Percentiles rank a stretch among this genome's conserved stretches.
These are phyloP conservation scores for Manacus vitellinus DNA, from an alignment of 2,113 vertebrate species.

Conservation along the genomic window DNA sequence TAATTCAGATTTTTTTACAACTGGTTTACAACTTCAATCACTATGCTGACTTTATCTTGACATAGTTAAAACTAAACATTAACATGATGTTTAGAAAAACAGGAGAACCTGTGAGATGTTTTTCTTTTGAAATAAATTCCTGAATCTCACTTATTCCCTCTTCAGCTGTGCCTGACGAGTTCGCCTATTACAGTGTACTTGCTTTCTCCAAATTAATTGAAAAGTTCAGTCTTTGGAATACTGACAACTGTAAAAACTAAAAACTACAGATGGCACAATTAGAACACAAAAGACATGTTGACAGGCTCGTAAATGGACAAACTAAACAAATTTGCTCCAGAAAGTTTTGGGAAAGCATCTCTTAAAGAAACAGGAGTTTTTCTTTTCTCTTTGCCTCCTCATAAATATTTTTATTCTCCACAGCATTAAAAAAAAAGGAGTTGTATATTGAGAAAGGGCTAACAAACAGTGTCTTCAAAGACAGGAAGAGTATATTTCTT, in stretches of 20 bases:
- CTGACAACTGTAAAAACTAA: neutral
- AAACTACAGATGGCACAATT: constrained; percentile 10
- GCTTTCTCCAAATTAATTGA: neutral
- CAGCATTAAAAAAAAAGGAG: neutral
- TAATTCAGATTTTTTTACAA: neutral
- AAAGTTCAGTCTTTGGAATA: neutral
- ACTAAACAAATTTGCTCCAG: neutral
- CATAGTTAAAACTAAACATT: neutral
- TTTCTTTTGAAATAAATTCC: neutral
- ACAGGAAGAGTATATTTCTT: neutral
- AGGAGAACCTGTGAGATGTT: neutral
- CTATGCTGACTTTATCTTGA: neutral
- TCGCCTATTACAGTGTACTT: neutral
- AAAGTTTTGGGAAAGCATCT: neutral
- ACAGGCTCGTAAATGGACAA: constrained; percentile 5
- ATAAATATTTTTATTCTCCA: neutral
- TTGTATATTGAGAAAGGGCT: neutral
- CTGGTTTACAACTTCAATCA: neutral
- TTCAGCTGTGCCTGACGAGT: neutral
- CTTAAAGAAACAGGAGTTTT: neutral
- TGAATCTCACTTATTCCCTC: neutral
- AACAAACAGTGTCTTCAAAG: neutral
- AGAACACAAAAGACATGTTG: neutral
- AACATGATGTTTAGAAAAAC: neutral
- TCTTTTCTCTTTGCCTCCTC: neutral